Base-by-base conservation (phyloP, 2,888 invertebrate genomes). In the Habrosyne pyritoides region DNA sequence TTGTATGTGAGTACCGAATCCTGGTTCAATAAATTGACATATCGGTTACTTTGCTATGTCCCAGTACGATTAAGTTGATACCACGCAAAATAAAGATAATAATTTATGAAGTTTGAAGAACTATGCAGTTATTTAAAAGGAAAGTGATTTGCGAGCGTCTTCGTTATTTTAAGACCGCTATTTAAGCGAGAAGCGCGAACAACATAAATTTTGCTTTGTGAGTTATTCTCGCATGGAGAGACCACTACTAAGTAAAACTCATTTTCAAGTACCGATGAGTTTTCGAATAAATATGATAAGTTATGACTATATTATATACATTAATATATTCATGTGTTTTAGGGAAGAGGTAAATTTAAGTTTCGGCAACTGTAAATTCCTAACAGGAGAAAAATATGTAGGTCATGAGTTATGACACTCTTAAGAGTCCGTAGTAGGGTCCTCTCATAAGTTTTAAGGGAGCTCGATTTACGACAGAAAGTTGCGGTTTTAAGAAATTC, bases 381-480 rank as follows among this genome's bases (percentile, higher is more conserved):
- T 36, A 6, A 3, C 36, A 10, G 14, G 1, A 3, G 18, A 42
- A 42, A 42, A n/a, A 5, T 42, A 18, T 8, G 42, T 8, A 42
- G 42, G 42, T 18, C 14, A 18, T n/a, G 6, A 42, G 18, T 6
- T 18, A 42, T 6, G 7, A 18, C 8, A 1, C 5, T 5, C 14
- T 18, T 18, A 2, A 8, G 18, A 42, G 60, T 65, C 59, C 52
- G 21, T 63, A 56, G 66, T 68, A 66, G 53, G 56, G 57, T 47
- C 52, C 55, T 52, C 60, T 54, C 52, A 60, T 57, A 69, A 66
- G 71, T 69, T 73, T 66, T 77, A 72, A 83, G 74, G 77, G 62
- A 82, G 74, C 55, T 66, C 70, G 70, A 79, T 84, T 84, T 82
- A 83, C 77, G 78, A 81, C 74, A 60, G 72, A 81, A 79, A 77